Base-by-base conservation (phyloP, 2,888 invertebrate genomes). In the Sycophila texana region DNA sequence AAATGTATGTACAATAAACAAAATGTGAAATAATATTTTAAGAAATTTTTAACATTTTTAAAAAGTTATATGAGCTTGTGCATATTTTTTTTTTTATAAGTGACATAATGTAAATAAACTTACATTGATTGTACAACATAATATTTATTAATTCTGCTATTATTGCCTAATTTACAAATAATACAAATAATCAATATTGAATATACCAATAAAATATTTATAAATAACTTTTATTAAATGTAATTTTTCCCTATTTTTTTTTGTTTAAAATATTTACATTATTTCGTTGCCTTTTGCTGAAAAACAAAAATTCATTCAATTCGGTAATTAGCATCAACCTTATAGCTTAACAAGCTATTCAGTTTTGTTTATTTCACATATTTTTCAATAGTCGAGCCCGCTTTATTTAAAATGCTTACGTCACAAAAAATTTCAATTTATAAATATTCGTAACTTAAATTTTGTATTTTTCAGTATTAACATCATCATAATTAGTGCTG, bases 81-180 rank as follows among this genome's bases (percentile, higher is more conserved):
- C 51, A 77, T 74, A 77, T 61, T n/a, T 74, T 75, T 49, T 53
- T 61, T 80, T 47, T 70, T 26, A 77, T 30, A 73, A 20, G 68
- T 76, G 70, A 80, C 60, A 53, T 12, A 74, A 74, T 80, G 74
- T 77, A 80, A 80, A 80, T 80, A 77, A 76, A 80, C 14, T 49
- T 74, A 76, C 73, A 80, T 76, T 74, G 18, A 53, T 13, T 57
- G 20, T 71, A 61, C 39, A 55, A 13, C 63, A 49, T 57, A 47
- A 63, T 51, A n/a, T 70, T 70, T 47, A n/a, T 30, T 2, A 39
- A 66, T 60, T 55, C 10, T 49, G 26, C 20, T 55, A 49, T 30
- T 58, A 30, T 13, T 49, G 7, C 14, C 68, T 60, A 30, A 47
- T 76, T 70, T 53, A 53, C 22, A 55, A 63, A 68, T 13, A 20